Evolutionary conservation across 2,888 invertebrate genomes (phyloP).

Genomic region (Drosophila mimetica): DNA sequence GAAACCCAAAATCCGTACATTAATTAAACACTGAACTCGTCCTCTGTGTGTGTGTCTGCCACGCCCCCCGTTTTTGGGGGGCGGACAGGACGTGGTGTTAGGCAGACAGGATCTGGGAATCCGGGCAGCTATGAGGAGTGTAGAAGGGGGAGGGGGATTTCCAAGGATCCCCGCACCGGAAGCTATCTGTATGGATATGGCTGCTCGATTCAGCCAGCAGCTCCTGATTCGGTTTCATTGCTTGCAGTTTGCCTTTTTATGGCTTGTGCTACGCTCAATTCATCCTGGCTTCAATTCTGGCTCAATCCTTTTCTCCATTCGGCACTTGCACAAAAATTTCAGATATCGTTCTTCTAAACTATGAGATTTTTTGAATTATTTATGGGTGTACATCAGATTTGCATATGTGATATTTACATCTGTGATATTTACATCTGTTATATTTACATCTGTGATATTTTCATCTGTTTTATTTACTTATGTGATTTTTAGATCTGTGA

Average conservation of each 20-base stretch:
- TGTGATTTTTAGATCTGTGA: no score
- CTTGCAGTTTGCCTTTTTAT: constrained; percentile 29
- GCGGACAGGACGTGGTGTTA: constrained; percentile 5
- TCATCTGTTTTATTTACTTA: no score
- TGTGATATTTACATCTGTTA: no score
- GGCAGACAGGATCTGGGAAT: neutral
- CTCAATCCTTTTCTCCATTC: neutral
- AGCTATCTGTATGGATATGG: constrained; percentile 24
- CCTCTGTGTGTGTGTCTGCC: constrained; percentile 1
- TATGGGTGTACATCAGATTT: no score
- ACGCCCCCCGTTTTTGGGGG: neutral
- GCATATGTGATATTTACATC: no score
- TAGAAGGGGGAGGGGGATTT: neutral
- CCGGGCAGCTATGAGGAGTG: neutral
- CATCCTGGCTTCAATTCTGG: constrained; percentile 6
- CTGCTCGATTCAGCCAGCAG: constrained; percentile 2
- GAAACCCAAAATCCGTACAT: constrained; percentile 53
- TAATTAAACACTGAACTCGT: constrained; percentile 57
- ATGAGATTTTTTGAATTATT: no score
- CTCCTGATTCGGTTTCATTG: constrained; percentile 35
- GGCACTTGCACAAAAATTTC: neutral
- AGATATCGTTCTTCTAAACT: no score
- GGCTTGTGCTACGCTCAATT: constrained; percentile 25
- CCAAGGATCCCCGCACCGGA: constrained; percentile 8
- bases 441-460: no score